phyloP scores from a whole-genome alignment of 2,113 vertebrate genomes.

The Nesoenas mayeri region DNA sequence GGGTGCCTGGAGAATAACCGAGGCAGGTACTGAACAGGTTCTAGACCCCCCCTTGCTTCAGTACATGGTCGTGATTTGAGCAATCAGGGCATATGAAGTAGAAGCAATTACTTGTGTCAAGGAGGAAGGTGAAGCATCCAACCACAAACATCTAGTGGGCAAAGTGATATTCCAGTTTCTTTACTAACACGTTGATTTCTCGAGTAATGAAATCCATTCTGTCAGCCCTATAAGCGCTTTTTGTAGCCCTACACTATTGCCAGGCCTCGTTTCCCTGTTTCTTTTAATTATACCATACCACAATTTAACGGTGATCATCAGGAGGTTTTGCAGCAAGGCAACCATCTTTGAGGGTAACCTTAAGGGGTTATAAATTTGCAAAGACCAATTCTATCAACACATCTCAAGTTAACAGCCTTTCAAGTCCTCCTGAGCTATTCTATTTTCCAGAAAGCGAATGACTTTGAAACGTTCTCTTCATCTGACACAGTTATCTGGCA shows the following conservation, averaged over 20 bases:
- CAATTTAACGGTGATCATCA: background rate
- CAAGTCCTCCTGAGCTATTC: background rate
- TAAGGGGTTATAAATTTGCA: background rate
- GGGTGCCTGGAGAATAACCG: background rate
- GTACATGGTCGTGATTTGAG: fast-evolving
- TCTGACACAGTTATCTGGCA: background rate
- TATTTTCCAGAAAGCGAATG: background rate
- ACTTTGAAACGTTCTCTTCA: conserved; percentile 5
- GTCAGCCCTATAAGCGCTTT: background rate
- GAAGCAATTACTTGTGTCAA: background rate
- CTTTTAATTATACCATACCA: background rate
- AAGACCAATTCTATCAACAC: background rate
- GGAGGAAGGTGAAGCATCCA: background rate
- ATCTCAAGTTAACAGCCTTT: background rate
- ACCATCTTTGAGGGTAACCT: background rate
- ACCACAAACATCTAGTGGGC: background rate
- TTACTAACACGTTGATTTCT: background rate
- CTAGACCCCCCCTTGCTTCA: background rate
- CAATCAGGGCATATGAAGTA: fast-evolving
- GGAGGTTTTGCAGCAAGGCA: background rate
- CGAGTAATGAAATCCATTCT: background rate
- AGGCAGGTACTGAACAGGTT: background rate
- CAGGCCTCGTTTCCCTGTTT: background rate
- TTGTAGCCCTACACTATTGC: background rate
- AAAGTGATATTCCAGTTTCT: background rate